A percentile compares a stretch with the other conserved stretches of the same genome.
These are phyloP conservation scores for Cantharis nigra DNA, from an alignment of 2,888 invertebrate genomes.

Conservation along the genomic window DNA sequence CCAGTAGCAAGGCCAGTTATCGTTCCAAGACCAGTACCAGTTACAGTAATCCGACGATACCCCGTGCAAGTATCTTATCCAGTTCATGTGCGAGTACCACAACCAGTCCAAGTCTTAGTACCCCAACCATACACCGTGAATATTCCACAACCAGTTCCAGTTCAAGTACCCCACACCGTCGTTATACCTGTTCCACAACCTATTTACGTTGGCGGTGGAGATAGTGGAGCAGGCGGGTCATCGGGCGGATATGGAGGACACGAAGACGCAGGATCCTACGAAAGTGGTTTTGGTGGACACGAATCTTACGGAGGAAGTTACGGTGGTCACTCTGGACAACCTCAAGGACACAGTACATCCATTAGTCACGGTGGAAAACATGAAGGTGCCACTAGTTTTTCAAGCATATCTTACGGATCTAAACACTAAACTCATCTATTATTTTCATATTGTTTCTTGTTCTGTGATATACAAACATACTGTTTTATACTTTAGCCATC, in stretches of 20 bases:
- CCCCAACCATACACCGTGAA: slow-evolving; percentile 23
- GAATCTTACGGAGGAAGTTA: neutral
- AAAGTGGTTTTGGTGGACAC: slow-evolving; percentile 3
- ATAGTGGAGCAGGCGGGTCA: slow-evolving; percentile 15
- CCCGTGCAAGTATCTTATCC: slow-evolving; percentile 19
- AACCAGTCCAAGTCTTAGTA: slow-evolving; percentile 12
- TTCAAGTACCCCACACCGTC: slow-evolving; percentile 23
- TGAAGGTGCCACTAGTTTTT: slow-evolving; percentile 14
- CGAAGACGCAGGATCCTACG: neutral
- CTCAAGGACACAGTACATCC: slow-evolving; percentile 6
- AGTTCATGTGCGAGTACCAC: slow-evolving; percentile 14
- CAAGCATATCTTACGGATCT: slow-evolving; percentile 8
- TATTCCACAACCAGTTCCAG: slow-evolving; percentile 19
- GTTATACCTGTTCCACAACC: slow-evolving; percentile 21
- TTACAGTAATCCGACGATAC: slow-evolving; percentile 16
- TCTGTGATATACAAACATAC: slow-evolving; percentile 5
- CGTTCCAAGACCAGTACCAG: slow-evolving; percentile 21
- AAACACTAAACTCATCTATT: slow-evolving; percentile 5
- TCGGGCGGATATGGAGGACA: neutral
- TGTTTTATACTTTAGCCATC: neutral
- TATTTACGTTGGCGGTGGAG: slow-evolving; percentile 18
- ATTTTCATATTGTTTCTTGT: neutral
- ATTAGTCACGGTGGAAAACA: neutral
- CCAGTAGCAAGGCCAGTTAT: slow-evolving; percentile 13
- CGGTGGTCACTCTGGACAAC: neutral